Conservation (phyloP, 1,140 invertebrate species). For the Vanessa tameamea region DNA sequence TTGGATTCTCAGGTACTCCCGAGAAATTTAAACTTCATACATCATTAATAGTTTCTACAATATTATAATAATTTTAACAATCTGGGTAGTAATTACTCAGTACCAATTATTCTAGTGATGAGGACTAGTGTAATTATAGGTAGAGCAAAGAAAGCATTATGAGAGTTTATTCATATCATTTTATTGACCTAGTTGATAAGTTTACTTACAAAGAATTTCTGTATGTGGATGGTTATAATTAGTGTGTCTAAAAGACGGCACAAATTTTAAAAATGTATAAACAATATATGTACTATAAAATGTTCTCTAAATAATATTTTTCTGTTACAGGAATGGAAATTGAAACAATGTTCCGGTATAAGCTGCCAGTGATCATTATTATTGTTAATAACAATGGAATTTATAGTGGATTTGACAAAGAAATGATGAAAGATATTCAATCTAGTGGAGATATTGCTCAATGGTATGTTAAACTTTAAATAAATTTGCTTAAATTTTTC, state of each 20-base stretch:
- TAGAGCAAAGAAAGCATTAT: no score
- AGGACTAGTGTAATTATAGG: no score
- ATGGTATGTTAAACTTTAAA: slow-evolving; percentile 76
- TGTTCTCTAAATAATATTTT: background rate
- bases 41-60: no score
- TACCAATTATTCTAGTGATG: no score
- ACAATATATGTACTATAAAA: background rate
- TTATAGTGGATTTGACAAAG: slow-evolving; percentile 90
- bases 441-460: slow-evolving; percentile 84
- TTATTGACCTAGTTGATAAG: no score
- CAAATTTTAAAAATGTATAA: no score
- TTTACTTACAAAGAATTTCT: no score
- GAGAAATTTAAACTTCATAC: background rate
- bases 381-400: slow-evolving; percentile 99
- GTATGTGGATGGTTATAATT: no score
- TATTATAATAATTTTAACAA: no score
- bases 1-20: slow-evolving; percentile 91
- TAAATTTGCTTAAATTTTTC: background rate
- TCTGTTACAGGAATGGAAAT: slow-evolving; percentile 91
- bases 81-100: no score
- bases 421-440: slow-evolving; percentile 87
- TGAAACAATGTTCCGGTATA: slow-evolving; percentile 97
- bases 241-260: no score
- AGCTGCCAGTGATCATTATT: slow-evolving; percentile 93
- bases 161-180: no score